phyloP scores from a whole-genome alignment of 2,113 vertebrate genomes.

The Leucopsar rothschildi region DNA sequence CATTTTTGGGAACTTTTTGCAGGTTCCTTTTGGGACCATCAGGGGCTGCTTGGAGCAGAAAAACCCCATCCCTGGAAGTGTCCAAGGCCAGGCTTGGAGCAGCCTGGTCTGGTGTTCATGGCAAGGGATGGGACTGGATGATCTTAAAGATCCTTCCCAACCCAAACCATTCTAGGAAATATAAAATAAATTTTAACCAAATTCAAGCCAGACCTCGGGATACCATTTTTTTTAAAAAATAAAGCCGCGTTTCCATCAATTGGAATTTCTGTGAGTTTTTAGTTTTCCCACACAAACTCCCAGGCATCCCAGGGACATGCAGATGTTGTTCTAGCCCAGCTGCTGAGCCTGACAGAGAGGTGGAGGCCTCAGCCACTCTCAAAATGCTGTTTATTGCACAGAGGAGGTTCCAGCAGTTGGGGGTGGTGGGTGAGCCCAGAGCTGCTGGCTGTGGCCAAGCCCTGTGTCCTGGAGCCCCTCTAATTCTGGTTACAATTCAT shows the following conservation, averaged over 20 bases:
- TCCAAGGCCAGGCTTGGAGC: neutral
- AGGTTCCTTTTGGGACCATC: neutral
- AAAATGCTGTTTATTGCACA: no score
- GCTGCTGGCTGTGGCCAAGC: no score
- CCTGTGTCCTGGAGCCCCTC: no score
- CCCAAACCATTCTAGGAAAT: neutral
- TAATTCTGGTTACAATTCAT: no score
- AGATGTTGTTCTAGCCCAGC: constrained; percentile 24
- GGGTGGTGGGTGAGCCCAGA: no score
- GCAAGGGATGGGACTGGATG: neutral
- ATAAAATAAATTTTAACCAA: neutral
- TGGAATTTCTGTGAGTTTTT: neutral
- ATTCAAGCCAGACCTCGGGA: accelerated
- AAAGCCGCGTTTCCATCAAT: accelerated
- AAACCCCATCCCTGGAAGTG: no score
- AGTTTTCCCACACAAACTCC: neutral
- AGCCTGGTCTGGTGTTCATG: accelerated
- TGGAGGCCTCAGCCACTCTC: no score
- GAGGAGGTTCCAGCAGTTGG: no score
- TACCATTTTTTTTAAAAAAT: neutral
- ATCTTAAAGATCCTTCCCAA: no score
- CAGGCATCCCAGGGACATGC: neutral
- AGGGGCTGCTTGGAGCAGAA: no score
- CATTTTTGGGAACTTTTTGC: neutral
- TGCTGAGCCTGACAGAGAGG: neutral